phyloP scores from a whole-genome alignment of 2,113 vertebrate species.

The Scartelaos histophorus region DNA sequence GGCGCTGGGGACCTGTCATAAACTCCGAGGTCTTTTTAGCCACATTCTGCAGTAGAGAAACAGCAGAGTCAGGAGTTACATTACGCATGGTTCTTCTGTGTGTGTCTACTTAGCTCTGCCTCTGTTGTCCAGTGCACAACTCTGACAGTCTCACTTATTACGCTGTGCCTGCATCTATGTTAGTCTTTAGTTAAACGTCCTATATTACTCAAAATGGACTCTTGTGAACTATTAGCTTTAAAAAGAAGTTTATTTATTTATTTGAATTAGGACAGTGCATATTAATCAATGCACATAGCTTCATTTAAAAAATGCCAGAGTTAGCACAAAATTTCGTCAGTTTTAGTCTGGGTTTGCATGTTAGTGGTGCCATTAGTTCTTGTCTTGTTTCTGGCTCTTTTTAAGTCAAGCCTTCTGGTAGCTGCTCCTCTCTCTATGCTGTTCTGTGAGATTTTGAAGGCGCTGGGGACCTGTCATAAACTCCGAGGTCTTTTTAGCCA shows the following conservation, averaged over 20 bases:
- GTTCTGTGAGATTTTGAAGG: slow-evolving; percentile 25
- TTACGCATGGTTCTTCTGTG: neutral
- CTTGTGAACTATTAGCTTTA: too few species aligned
- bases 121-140: slow-evolving; percentile 27
- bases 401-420: slow-evolving; percentile 1
- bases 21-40: slow-evolving; percentile 46
- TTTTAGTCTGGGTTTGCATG: neutral
- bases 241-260: neutral
- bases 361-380: neutral
- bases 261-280: neutral
- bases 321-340: neutral
- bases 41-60: slow-evolving; percentile 35
- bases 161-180: slow-evolving; percentile 29
- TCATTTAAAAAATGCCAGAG: too few species aligned
- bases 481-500: slow-evolving; percentile 46
- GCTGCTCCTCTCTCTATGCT: slow-evolving; percentile 8
- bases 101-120: slow-evolving; percentile 16
- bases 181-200: neutral
- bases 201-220: too few species aligned
- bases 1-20: slow-evolving; percentile 51
- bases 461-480: slow-evolving; percentile 52
- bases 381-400: neutral
- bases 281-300: too few species aligned
- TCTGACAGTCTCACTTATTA: slow-evolving; percentile 26
- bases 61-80: slow-evolving; percentile 48